Conservation (phyloP, 2,797 vertebrate species). For the Acomys russatus region DNA sequence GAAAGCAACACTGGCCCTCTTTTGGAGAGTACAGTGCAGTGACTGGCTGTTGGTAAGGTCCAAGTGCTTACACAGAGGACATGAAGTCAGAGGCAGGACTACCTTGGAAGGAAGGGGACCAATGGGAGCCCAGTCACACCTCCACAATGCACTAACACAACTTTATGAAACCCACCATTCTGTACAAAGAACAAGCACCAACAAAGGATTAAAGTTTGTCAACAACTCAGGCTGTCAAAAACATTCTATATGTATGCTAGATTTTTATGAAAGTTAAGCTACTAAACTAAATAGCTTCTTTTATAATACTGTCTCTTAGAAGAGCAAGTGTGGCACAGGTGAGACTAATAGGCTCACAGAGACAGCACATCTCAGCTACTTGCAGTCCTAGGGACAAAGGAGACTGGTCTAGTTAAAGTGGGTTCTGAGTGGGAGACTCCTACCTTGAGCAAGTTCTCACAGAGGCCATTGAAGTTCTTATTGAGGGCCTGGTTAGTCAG, state of each 20-base stretch:
- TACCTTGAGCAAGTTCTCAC: slow-evolving; percentile 99
- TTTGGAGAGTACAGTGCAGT: neutral
- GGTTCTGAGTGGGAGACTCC: slow-evolving; percentile 41
- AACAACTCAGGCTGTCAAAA: neutral
- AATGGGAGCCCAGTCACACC: neutral
- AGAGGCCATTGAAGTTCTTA: slow-evolving; percentile 98
- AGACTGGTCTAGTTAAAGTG: neutral
- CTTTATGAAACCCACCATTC: neutral
- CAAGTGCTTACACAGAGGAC: neutral
- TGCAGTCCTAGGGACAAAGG: neutral
- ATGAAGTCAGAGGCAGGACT: neutral
- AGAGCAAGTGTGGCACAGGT: neutral
- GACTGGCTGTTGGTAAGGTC: neutral
- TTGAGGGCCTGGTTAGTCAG: slow-evolving; percentile 97
- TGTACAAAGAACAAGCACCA: too few relatives aligned
- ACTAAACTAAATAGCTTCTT: slow-evolving; percentile 43
- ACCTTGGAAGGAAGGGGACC: neutral
- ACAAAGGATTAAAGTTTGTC: neutral
- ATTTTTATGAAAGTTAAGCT: slow-evolving; percentile 39
- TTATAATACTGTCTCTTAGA: neutral
- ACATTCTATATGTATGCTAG: neutral
- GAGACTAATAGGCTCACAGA: neutral
- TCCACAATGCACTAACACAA: neutral
- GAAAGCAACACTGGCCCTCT: too few relatives aligned
- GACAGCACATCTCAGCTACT: neutral